Evolutionary conservation across 2,888 invertebrate species (phyloP).

Genomic region (Subacronicta megacephala): DNA sequence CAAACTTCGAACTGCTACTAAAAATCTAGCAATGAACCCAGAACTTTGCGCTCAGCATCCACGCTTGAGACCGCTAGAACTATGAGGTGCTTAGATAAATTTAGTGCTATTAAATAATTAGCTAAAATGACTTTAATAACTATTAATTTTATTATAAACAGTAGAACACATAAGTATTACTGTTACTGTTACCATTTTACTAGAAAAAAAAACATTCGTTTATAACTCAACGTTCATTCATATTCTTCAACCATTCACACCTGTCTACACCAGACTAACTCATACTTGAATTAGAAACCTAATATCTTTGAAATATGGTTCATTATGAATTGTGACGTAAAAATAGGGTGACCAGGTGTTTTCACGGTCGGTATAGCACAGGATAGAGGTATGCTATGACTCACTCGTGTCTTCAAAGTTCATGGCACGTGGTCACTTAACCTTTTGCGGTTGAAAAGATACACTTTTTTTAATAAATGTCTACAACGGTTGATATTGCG

Average conservation of each 20-base stretch:
- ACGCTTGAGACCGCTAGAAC: too few relatives aligned
- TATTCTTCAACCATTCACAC: conserved; percentile 61
- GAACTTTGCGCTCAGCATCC: too few relatives aligned
- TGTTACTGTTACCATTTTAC: neutral
- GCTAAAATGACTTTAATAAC: too few relatives aligned
- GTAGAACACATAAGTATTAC: neutral
- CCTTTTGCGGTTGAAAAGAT: conserved; percentile 62
- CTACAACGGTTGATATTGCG: conserved; percentile 15
- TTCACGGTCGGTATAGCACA: conserved; percentile 79
- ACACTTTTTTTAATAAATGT: conserved; percentile 45
- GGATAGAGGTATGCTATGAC: conserved; percentile 68
- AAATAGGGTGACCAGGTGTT: conserved; percentile 74
- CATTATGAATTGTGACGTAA: conserved; percentile 7
- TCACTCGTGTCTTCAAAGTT: conserved; percentile 74
- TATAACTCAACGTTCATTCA: conserved; percentile 57
- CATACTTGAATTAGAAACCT: conserved; percentile 19
- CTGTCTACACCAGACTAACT: conserved; percentile 53
- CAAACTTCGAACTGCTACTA: too few relatives aligned
- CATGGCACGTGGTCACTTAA: conserved; percentile 76
- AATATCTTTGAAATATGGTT: neutral
- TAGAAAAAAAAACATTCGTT: conserved; percentile 18
- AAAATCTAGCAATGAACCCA: too few relatives aligned
- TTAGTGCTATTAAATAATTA: too few relatives aligned
- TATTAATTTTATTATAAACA: too few relatives aligned
- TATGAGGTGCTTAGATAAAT: too few relatives aligned